phyloP scores from a whole-genome alignment of 2,888 invertebrate genomes.

The Galeopsomyia nigrocyanea region DNA sequence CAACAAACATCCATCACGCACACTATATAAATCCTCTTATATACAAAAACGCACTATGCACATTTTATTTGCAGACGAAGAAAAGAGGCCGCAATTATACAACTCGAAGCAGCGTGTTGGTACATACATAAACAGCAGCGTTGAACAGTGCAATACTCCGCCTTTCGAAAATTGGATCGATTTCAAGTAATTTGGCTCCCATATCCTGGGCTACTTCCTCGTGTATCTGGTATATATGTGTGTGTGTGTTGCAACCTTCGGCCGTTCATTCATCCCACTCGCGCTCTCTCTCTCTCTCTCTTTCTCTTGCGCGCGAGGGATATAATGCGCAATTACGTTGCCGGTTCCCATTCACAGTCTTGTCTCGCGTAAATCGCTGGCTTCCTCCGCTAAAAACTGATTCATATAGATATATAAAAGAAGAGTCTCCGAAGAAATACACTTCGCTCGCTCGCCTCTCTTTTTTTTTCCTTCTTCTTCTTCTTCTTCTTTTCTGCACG shows the following conservation, averaged over 20 bases:
- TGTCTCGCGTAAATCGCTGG: constrained; percentile 39
- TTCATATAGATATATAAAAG: constrained; percentile 28
- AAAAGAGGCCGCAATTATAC: too few species aligned
- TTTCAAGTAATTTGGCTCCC: too few species aligned
- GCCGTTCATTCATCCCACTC: constrained; percentile 57
- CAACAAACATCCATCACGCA: too few species aligned
- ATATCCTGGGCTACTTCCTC: background rate
- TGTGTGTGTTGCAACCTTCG: constrained; percentile 35
- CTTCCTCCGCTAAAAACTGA: constrained; percentile 45
- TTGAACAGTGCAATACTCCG: too few species aligned
- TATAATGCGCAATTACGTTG: constrained; percentile 58
- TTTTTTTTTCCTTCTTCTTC: background rate
- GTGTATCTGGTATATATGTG: background rate
- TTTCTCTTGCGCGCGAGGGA: constrained; percentile 42
- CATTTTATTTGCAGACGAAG: too few species aligned
- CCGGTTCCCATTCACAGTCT: constrained; percentile 41
- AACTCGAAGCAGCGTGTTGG: too few species aligned
- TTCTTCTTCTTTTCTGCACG: background rate
- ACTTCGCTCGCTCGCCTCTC: constrained; percentile 10
- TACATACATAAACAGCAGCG: too few species aligned
- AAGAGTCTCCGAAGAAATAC: constrained; percentile 1
- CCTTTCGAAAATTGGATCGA: too few species aligned
- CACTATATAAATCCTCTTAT: too few species aligned
- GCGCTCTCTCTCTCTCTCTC: too few species aligned
- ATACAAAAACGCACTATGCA: too few species aligned